Percentiles rank a stretch among this genome's conserved stretches.
Evolutionary conservation across 2,888 invertebrate genomes (phyloP).

Genomic region (Mayetiola destructor): DNA sequence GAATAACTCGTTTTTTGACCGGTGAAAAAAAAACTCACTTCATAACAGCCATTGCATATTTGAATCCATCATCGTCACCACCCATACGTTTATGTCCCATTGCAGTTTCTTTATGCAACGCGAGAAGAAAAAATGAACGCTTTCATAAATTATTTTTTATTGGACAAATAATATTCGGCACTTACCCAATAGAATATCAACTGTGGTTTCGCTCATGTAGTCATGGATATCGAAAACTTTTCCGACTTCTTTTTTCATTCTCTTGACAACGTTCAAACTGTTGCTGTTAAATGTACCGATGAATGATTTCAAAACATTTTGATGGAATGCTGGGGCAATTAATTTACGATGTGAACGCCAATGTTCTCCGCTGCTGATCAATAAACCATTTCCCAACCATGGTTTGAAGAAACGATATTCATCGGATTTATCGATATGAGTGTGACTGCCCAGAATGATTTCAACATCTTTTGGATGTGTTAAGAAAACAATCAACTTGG

Average conservation of each 20-base stretch:
- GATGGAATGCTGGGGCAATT: constrained; percentile 72
- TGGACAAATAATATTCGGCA: not conserved
- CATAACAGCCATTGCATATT: constrained; percentile 74
- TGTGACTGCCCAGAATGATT: constrained; percentile 55
- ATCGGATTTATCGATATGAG: constrained; percentile 49
- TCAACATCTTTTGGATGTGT: constrained; percentile 57
- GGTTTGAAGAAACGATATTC: constrained; percentile 50
- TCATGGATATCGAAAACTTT: constrained; percentile 62
- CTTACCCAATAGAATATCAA: constrained; percentile 56
- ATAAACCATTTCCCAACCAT: constrained; percentile 60
- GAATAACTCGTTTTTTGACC: no score
- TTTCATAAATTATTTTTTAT: not conserved
- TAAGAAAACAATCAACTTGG: constrained; percentile 51
- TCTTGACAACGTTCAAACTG: constrained; percentile 51
- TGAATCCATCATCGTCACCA: constrained; percentile 53
- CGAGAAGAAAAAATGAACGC: not conserved
- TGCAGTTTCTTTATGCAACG: constrained; percentile 61
- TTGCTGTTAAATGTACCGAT: constrained; percentile 62
- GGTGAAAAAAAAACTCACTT: constrained; percentile 40
- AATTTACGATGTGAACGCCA: constrained; percentile 70
- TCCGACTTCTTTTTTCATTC: constrained; percentile 48
- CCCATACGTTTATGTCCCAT: constrained; percentile 68
- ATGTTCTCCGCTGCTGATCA: constrained; percentile 62
- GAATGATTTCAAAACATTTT: constrained; percentile 68
- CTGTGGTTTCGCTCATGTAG: constrained; percentile 65